These are phyloP conservation scores for Drosophila ercepeae DNA, from an alignment of 1,140 invertebrate species.

Conservation along the genomic window DNA sequence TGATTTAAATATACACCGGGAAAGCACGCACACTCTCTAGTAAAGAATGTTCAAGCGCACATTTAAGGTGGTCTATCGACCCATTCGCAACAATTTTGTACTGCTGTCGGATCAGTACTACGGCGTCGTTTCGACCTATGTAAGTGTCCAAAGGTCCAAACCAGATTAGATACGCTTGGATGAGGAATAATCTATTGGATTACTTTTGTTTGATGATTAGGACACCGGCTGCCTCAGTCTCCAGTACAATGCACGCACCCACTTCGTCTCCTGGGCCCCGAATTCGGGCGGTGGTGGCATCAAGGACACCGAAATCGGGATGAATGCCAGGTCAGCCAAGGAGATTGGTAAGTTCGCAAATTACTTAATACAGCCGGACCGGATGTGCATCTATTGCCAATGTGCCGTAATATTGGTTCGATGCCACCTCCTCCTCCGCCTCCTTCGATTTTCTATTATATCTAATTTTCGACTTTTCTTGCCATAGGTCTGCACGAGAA, in stretches of 20 bases:
- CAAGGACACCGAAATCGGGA: constrained; percentile 83
- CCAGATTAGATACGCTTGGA: constrained; percentile 65
- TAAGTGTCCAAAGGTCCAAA: constrained; percentile 76
- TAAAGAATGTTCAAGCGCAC: constrained; percentile 79
- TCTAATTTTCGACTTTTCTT: constrained; percentile 21
- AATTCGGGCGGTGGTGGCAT: constrained; percentile 70
- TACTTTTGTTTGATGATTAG: constrained; percentile 42
- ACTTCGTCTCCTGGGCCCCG: constrained; percentile 80
- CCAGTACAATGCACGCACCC: constrained; percentile 66
- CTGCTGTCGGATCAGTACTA: constrained; percentile 78
- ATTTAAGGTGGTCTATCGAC: constrained; percentile 80
- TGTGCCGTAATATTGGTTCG: constrained; percentile 53
- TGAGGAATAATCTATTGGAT: constrained; percentile 25
- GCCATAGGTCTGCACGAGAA: constrained; percentile 77
- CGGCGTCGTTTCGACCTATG: constrained; percentile 80
- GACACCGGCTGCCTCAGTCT: constrained; percentile 80
- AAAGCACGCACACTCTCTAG: constrained; percentile 5
- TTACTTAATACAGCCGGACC: constrained; percentile 63
- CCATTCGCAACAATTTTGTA: constrained; percentile 74
- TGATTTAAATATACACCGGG: constrained; percentile 37
- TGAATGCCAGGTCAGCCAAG: constrained; percentile 83
- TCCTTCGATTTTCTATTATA: background rate
- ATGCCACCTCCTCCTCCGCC: background rate
- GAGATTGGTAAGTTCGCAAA: constrained; percentile 69
- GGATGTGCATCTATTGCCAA: constrained; percentile 73